Base-by-base conservation (phyloP, 37 sponge, comb jelly and placozoan species). In the Haliclona indistincta region DNA sequence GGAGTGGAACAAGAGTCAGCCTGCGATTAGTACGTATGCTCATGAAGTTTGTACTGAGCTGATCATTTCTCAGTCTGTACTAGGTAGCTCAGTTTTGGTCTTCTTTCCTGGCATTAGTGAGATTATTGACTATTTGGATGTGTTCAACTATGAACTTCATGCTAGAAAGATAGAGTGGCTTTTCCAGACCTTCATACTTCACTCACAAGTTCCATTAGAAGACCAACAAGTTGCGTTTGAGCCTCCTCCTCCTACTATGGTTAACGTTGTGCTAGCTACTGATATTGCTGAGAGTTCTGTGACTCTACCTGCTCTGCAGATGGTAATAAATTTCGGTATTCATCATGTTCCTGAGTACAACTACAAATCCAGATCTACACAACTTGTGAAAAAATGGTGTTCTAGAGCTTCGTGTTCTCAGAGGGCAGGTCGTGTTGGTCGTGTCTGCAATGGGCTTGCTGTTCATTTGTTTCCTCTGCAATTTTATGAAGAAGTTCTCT, bases 251-350 rank as follows among this genome's bases (percentile, higher is more conserved):
- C 30, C 62, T 8, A 61, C 81, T 28, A 60, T 22, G 37, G 68
- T 63, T 4, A 82, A 91, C 42, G 69, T 91, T 7, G 73, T 91
- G 13, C 73, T 91, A 26, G 81, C 91, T 44, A 91, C 91, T 1
- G 77, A 84, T 45, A 81, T 91, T 36, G 91, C 87, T 17, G 91
- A 91, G 76, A 91, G 91, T 32, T 91, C 91, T 15, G 35, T 91
- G 47, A 91, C 91, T n/a, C 49, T 91, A 2, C 91, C 91, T 1
- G 78, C 76, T 33, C 79, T 85, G 4, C 43, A 74, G 0, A 67
- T 81, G 74, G 88, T 91, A 8, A 81, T 91, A 64, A 85, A 91
- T 56, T 91, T 91, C 71, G 87, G 91, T 25, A 81, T 91, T 44
- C 68, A 71, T 13, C 70, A 60, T 0, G 81, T 76, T 43, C 60